phyloP scores from a whole-genome alignment of 2,797 vertebrate species.

The Hephaestus fuliginosus region DNA sequence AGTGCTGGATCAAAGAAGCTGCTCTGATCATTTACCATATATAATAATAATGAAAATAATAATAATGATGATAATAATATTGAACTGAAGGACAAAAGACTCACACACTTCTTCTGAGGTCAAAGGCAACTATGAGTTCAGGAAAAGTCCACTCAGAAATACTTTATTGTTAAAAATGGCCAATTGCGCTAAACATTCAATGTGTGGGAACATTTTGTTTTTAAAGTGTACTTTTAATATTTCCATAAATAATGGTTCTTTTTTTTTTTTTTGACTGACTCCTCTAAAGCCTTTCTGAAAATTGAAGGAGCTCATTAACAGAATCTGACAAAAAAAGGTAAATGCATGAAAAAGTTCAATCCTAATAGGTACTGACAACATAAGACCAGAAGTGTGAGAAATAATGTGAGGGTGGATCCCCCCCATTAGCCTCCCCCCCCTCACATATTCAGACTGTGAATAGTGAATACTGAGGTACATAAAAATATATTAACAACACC shows the following conservation, averaged over 20 bases:
- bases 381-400: background rate
- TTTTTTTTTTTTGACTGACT: background rate
- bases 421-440: constrained; percentile 30
- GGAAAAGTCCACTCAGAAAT: constrained; percentile 35
- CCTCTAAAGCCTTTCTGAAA: background rate
- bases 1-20: constrained; percentile 66
- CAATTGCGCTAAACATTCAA: background rate
- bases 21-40: constrained; percentile 40
- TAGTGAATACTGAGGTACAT: constrained; percentile 40
- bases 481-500: constrained; percentile 11
- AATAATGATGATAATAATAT: constrained; percentile 6
- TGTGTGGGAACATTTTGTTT: background rate
- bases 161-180: background rate
- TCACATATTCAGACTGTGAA: constrained; percentile 68
- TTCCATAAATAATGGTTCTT: background rate
- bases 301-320: background rate
- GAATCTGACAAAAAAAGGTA: background rate
- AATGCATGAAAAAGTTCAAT: background rate
- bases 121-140: constrained; percentile 31
- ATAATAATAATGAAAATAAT: background rate
- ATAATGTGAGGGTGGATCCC: constrained; percentile 18
- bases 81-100: constrained; percentile 6
- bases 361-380: background rate
- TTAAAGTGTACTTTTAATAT: background rate
- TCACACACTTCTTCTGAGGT: constrained; percentile 34